Evolutionary conservation across 2,797 vertebrate species (phyloP), one percentile per base, ranked within the genome.

Genomic region (Spinibarbus caldwelli): DNA sequence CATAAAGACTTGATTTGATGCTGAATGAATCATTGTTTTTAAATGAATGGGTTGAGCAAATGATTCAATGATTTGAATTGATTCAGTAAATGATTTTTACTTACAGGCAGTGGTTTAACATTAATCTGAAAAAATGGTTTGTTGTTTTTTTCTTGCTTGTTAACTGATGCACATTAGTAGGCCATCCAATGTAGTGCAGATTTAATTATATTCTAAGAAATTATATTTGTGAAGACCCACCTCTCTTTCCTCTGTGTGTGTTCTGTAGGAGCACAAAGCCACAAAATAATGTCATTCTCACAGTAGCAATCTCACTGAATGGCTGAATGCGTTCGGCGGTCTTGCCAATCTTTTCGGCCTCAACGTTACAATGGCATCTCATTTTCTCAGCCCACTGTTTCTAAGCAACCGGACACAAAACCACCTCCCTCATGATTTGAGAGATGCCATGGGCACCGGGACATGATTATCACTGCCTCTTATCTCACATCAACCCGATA

Each of bases 381-480:
- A 84, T 88, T 87, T 81, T 86, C 78, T 47, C 79, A 64, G 62
- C 54, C 76, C 49, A 77, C 76, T 73, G 88, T 90, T 90, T 86
- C 88, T 80, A 86, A 87, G 87, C 88, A 91, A 90, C 88, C 81
- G 67, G 83, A 85, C 57, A 86, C 80, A 88, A 89, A 85, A 71
- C 80, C 85, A 70, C 43, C 76, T 84, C 78, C 80, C 64, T 83
- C 64, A 10, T 82, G 78, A 88, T 59, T 78, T 76, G 78, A 84
- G 75, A 89, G 78, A 85, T 88, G 88, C 72, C 88, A 88, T 57
- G 41, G 88, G 86, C 82, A 78, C 73, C 71, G 59, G 67, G 87
- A 81, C 54, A 70, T 82, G 68, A 80, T 89, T 87, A 88, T 88
- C 81, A 73, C 70, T 12, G 72, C 41, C 76, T 88, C 72, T 84